These are phyloP conservation scores for Saguinus imperator DNA, from an alignment of 2,113 vertebrate species.

Conservation along the genomic window DNA sequence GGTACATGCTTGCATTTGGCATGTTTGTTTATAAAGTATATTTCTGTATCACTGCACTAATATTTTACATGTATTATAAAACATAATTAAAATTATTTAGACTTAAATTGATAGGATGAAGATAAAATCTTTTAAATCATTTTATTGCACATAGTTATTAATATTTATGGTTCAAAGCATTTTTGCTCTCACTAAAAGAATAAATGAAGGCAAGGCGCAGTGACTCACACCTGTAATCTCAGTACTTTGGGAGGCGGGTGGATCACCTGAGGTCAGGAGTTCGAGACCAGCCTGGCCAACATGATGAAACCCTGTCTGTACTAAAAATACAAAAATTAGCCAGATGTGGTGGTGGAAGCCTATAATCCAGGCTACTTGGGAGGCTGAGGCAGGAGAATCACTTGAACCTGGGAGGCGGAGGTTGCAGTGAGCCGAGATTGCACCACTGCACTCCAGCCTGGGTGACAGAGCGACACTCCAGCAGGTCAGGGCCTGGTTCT, in stretches of 20 bases:
- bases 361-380: too few species aligned
- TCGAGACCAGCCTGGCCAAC: too few species aligned
- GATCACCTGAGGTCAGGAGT: too few species aligned
- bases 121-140: constrained; percentile 46
- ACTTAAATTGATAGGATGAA: constrained; percentile 31
- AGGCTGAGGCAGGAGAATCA: too few species aligned
- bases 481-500: constrained; percentile 50
- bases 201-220: not conserved
- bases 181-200: constrained; percentile 31
- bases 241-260: too few species aligned
- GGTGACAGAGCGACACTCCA: not conserved
- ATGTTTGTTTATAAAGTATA: not conserved
- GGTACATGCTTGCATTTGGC: not conserved
- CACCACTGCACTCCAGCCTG: too few species aligned
- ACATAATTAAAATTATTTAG: constrained; percentile 25
- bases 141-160: not conserved
- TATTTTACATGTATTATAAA: constrained; percentile 14
- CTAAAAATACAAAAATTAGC: too few species aligned
- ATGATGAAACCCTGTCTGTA: too few species aligned
- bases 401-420: too few species aligned
- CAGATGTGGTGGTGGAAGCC: too few species aligned
- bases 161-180: constrained; percentile 42
- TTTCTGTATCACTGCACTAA: not conserved
- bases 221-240: too few species aligned
- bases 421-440: too few species aligned